Evolutionary conservation across 2,113 vertebrate genomes (phyloP), one percentile per base, ranked within the genome.

Genomic region (Cyprinodon brontotheroides): DNA sequence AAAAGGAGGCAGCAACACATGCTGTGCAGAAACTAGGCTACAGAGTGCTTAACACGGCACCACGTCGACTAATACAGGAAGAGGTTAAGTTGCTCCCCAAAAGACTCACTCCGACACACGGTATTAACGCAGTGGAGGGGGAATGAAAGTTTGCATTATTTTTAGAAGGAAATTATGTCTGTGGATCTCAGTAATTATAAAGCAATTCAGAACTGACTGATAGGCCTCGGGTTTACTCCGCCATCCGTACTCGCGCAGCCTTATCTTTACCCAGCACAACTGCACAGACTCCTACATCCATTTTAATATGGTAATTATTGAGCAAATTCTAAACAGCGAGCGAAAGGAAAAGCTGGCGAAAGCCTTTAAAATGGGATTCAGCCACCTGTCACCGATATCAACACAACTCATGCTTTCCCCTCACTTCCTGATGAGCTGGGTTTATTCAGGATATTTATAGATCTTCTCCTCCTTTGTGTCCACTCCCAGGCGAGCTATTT

Each of bases 151-250:
- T 86, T 80, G 86, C 86, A 89, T 93, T 91, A 90, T 91, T 93
- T 91, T 91, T 87, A 85, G 86, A 74, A 62, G 81, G 79, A 86
- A 89, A 92, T 86, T 72, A 89, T 70, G 83, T 86, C 81, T 72
- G 68, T 70, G 86, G 85, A 90, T 91, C 88, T 86, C 78, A 66
- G 89, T 91, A 92, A 93, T 94, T 92, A 94, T 89, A 84, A 91
- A 88, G 89, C 89, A 79, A 89, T 92, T 90, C 86, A 53, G 72
- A 60, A 36, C 80, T 77, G 85, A 89, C 89, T 90, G 92, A 92
- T 89, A 91, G 87, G 78, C 90, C 87, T 91, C 81, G 62, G 80
- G 86, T 91, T 68, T 73, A 80, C 82, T 80, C 38, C 9, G 10
- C 68, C 61, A 72, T 39, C 71, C 62, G 65, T 65, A 39, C 80